Percentiles rank a stretch among this genome's conserved stretches.
Evolutionary conservation across 1,140 invertebrate species (phyloP).

Genomic region (Daktulosphaira vitifoliae): DNA sequence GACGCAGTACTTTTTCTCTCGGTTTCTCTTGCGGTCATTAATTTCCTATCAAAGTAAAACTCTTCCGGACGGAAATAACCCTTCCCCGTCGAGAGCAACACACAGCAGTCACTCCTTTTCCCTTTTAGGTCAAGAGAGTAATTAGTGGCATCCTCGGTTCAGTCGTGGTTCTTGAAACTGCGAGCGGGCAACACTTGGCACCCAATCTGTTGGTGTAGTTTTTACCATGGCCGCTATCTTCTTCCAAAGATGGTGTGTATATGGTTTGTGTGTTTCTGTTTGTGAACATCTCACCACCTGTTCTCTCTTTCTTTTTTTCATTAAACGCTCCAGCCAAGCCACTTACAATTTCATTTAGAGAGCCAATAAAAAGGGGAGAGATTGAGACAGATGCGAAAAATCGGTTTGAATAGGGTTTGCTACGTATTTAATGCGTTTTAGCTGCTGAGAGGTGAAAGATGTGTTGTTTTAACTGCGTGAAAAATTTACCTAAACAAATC

Average conservation of each 20-base stretch:
- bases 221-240: neutral
- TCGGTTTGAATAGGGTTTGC: slow-evolving; percentile 5
- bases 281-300: slow-evolving; percentile 32
- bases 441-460: slow-evolving; percentile 17
- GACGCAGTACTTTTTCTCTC: slow-evolving; percentile 13
- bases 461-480: slow-evolving; percentile 1
- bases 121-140: slow-evolving; percentile 33
- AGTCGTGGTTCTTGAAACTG: slow-evolving; percentile 20
- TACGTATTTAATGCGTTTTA: slow-evolving; percentile 7
- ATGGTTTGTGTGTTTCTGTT: slow-evolving; percentile 22
- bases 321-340: neutral
- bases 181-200: slow-evolving; percentile 26
- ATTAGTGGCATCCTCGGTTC: slow-evolving; percentile 26
- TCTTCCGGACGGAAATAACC: slow-evolving; percentile 10
- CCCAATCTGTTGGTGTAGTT: slow-evolving; percentile 29
- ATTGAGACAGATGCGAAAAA: slow-evolving; percentile 32
- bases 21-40: slow-evolving; percentile 25
- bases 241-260: slow-evolving; percentile 1
- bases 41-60: slow-evolving; percentile 32
- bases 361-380: slow-evolving; percentile 28
- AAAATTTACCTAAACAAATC: slow-evolving; percentile 29
- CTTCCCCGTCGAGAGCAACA: neutral
- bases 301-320: slow-evolving; percentile 10
- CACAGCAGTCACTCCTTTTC: neutral
- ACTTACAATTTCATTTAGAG: slow-evolving; percentile 31